Percentiles rank a stretch among this genome's conserved stretches.
Conservation (phyloP, 35 echinoderm and acorn worm genomes). For the Nesometra sesokonis region DNA sequence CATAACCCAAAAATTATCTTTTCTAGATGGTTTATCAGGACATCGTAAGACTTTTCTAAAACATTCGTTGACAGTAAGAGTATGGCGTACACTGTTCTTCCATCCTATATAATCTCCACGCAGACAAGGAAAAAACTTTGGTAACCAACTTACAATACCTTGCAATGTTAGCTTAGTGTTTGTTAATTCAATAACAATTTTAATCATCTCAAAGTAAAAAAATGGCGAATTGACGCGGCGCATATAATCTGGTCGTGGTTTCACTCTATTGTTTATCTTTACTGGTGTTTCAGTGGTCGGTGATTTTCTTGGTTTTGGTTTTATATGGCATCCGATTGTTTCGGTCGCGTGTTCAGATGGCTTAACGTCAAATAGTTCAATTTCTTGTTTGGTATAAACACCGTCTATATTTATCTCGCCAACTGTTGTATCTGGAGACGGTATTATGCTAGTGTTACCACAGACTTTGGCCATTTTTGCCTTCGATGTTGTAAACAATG, state of each 20-base stretch:
- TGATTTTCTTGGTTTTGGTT: too few species aligned
- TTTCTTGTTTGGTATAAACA: too few species aligned
- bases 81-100: slow-evolving; percentile 55
- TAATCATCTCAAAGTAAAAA: slow-evolving; percentile 77
- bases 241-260: slow-evolving; percentile 21
- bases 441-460: too few species aligned
- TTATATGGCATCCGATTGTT: too few species aligned
- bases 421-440: too few species aligned
- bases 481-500: too few species aligned
- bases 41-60: slow-evolving; percentile 40
- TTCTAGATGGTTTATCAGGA: slow-evolving; percentile 13
- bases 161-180: slow-evolving; percentile 43
- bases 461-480: too few species aligned
- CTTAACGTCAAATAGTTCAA: too few species aligned
- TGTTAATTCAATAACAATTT: slow-evolving; percentile 48
- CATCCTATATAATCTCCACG: slow-evolving; percentile 34
- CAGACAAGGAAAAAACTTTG: slow-evolving; percentile 43
- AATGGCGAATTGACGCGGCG: slow-evolving; percentile 46
- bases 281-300: not conserved
- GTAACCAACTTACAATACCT: slow-evolving; percentile 47
- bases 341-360: too few species aligned
- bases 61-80: slow-evolving; percentile 8
- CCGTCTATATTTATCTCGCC: too few species aligned
- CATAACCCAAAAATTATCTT: slow-evolving; percentile 47
- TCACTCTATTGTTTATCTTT: not conserved